Evolutionary conservation across 2,888 invertebrate species (phyloP), one percentile per base, ranked within the genome.

Genomic region (Aspidiotus destructor): DNA sequence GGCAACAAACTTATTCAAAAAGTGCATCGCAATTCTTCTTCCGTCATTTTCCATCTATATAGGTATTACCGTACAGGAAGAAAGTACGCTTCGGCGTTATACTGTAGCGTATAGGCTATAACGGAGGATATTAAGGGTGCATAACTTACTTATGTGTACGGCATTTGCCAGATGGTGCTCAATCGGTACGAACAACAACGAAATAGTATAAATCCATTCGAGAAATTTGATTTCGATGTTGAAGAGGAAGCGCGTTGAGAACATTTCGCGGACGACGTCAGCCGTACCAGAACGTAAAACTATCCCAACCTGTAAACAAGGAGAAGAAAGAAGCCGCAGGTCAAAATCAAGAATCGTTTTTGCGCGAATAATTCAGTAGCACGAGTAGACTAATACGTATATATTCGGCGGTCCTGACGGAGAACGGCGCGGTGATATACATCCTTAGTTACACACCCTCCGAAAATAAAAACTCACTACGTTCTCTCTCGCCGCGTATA

Each of bases 71-170:
- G 28, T 28, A 28, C 28, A 60, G 44, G 8, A n/a, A 41, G 58
- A 58, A 40, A 58, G 8, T 8, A 8, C 28, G 58, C 40, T 15
- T 5, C 10, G 41, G 3, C 40, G 8, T 16, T 15, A 62, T n/a
- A 48, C 41, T 41, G 44, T 42, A 61, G 41, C 42, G n/a, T n/a
- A 61, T 44, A 61, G 15, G 61, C n/a, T 42, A 61, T 16, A 17
- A 11, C 11, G 48, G n/a, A 48, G n/a, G n/a, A 55, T 55, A 16
- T 55, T 55, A 55, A 41, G 64, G 64, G 64, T 64, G 64, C 64
- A 64, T 57, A 64, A 64, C 64, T 64, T 64, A 64, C 64, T 64
- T 55, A 64, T 64, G 44, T 64, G 64, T 55, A 64, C 54, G 41
- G 64, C 64, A 44, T 57, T 64, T 17, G 57, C 57, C 57, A 64